Conservation (phyloP, 2,888 invertebrate species). For the Conchocele bisecta region DNA sequence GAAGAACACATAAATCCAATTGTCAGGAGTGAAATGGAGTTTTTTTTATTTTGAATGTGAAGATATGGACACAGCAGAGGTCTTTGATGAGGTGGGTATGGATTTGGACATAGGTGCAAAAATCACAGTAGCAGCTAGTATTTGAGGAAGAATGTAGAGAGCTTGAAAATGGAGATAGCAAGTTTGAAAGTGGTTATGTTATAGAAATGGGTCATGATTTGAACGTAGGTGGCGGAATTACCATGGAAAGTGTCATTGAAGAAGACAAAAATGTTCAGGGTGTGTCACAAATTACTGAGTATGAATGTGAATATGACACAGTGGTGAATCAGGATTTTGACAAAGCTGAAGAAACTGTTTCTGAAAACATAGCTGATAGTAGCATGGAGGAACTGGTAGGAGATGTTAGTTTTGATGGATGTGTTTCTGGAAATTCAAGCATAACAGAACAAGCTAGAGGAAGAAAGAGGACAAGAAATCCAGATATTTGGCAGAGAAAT, state of each 20-base stretch:
- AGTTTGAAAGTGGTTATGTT: too few species aligned
- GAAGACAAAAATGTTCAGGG: not conserved
- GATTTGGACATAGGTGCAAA: not conserved
- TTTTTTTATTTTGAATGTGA: not conserved
- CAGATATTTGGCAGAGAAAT: slow-evolving; percentile 9
- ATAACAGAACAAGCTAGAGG: slow-evolving; percentile 1
- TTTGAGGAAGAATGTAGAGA: too few species aligned
- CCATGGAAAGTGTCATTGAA: not conserved
- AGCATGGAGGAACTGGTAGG: slow-evolving; percentile 4
- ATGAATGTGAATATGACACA: not conserved
- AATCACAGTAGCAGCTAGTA: too few species aligned
- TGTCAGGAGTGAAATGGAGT: not conserved
- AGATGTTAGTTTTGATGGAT: not conserved
- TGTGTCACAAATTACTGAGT: too few species aligned
- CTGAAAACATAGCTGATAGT: not conserved
- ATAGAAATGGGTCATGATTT: too few species aligned
- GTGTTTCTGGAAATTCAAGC: not conserved
- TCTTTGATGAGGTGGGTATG: not conserved
- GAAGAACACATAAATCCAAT: not conserved
- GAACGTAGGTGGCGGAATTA: too few species aligned
- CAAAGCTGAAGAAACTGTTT: not conserved
- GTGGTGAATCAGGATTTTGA: not conserved
- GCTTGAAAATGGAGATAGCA: too few species aligned
- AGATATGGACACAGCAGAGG: not conserved
- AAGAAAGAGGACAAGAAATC: slow-evolving; percentile 15